A percentile compares a stretch with the other conserved stretches of the same genome.
Conservation (phyloP, 2,113 vertebrate genomes). For the Lathamus discolor region DNA sequence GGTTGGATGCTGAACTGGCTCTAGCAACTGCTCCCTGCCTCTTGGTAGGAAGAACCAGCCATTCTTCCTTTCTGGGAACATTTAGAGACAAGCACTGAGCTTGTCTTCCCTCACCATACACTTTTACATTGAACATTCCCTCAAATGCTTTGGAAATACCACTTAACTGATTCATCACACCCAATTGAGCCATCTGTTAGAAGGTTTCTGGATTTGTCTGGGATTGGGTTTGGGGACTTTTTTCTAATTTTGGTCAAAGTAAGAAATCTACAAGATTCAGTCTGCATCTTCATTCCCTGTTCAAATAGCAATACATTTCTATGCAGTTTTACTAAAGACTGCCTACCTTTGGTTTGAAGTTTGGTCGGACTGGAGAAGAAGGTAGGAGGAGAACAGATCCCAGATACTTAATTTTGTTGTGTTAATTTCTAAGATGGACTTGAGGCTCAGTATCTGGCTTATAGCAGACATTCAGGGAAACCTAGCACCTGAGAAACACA, state of each 20-base stretch:
- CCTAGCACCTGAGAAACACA: background rate
- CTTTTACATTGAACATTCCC: background rate
- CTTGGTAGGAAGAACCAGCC: background rate
- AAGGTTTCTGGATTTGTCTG: background rate
- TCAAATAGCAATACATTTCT: background rate
- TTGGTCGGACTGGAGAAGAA: background rate
- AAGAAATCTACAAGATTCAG: background rate
- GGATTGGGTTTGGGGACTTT: background rate
- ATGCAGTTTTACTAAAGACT: background rate
- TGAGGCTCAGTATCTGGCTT: background rate
- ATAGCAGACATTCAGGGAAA: background rate
- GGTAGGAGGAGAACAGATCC: background rate
- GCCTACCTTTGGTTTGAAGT: background rate
- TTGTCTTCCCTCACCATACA: background rate
- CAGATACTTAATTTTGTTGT: background rate
- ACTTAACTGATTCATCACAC: background rate
- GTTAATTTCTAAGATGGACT: background rate
- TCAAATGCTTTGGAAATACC: background rate
- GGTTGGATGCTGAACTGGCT: background rate
- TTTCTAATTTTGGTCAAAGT: background rate
- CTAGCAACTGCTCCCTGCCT: background rate
- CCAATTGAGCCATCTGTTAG: background rate
- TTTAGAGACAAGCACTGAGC: background rate
- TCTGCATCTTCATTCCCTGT: background rate
- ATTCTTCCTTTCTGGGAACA: background rate